Evolutionary conservation across 2,888 invertebrate genomes (phyloP).

Genomic region (Lasioglossum pauxillum): DNA sequence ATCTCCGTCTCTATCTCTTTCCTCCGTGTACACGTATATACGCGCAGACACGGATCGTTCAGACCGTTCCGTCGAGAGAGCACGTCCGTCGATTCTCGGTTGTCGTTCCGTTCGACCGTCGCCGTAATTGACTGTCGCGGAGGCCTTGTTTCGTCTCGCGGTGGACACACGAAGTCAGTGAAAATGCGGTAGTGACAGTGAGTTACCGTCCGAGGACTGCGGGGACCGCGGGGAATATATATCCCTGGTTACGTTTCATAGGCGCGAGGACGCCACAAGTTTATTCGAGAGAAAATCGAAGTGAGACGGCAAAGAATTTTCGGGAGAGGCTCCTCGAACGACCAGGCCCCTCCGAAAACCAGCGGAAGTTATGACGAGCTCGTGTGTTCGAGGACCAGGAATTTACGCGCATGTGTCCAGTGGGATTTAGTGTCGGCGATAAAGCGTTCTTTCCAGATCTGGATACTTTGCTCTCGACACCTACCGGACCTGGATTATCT

Average conservation of each 20-base stretch:
- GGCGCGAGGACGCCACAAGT: slow-evolving; percentile 66
- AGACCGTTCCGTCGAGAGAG: neutral
- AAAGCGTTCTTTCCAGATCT: slow-evolving; percentile 83
- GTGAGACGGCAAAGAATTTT: slow-evolving; percentile 41
- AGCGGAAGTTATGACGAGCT: slow-evolving; percentile 77
- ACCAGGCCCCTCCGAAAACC: slow-evolving; percentile 25
- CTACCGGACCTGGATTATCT: slow-evolving; percentile 86
- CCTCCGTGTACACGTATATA: neutral
- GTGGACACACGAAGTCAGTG: slow-evolving; percentile 37
- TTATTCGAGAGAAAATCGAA: slow-evolving; percentile 50
- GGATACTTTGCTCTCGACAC: slow-evolving; percentile 85
- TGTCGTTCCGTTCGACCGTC: slow-evolving; percentile 23
- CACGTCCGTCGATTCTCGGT: slow-evolving; percentile 11
- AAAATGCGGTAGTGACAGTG: slow-evolving; percentile 67
- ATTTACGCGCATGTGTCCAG: slow-evolving; percentile 84
- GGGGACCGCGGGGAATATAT: slow-evolving; percentile 29
- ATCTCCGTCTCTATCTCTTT: neutral
- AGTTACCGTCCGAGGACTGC: slow-evolving; percentile 50
- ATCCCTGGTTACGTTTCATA: slow-evolving; percentile 38
- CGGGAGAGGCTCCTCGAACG: slow-evolving; percentile 46
- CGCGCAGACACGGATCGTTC: neutral
- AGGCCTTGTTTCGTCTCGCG: slow-evolving; percentile 25
- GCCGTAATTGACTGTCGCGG: slow-evolving; percentile 45
- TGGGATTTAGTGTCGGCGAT: slow-evolving; percentile 79
- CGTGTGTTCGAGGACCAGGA: slow-evolving; percentile 67